Evolutionary conservation across 2,797 vertebrate species (phyloP).

Genomic region (Enteromius fasciolatus): DNA sequence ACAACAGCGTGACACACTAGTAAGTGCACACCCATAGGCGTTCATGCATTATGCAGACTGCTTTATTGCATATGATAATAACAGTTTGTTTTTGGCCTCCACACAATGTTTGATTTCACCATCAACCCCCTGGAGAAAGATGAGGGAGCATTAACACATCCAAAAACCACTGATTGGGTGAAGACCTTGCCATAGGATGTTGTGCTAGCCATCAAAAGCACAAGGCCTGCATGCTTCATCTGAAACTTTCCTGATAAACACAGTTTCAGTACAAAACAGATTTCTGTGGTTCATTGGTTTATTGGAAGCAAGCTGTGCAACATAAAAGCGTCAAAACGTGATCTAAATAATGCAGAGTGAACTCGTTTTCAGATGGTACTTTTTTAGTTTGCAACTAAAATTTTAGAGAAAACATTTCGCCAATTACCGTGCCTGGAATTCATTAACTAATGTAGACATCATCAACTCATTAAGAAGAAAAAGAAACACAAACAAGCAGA

Average conservation of each 20-base stretch:
- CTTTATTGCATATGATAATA: constrained; percentile 36
- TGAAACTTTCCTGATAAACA: constrained; percentile 19
- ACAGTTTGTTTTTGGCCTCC: constrained; percentile 41
- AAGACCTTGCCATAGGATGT: constrained; percentile 35
- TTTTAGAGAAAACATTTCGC: constrained; percentile 32
- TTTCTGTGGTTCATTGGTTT: constrained; percentile 11
- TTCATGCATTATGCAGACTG: constrained; percentile 25
- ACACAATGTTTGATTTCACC: constrained; percentile 61
- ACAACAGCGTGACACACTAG: constrained; percentile 34
- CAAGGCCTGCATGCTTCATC: constrained; percentile 18
- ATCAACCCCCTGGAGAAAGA: constrained; percentile 56
- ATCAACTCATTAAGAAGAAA: constrained; percentile 60
- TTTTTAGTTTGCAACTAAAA: constrained; percentile 6
- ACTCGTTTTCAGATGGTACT: constrained; percentile 13
- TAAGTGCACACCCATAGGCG: constrained; percentile 42
- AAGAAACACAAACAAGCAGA: constrained; percentile 70
- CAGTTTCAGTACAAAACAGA: not conserved
- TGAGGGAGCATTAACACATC: constrained; percentile 61
- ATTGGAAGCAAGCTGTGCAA: constrained; percentile 14
- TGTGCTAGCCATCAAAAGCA: constrained; percentile 38
- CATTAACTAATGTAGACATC: constrained; percentile 67
- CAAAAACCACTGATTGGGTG: constrained; percentile 58
- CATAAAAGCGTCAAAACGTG: constrained; percentile 15
- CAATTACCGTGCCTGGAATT: constrained; percentile 60
- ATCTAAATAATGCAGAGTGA: constrained; percentile 22